Conservation (phyloP, 2,888 invertebrate species). For the Yponomeuta evonymella region DNA sequence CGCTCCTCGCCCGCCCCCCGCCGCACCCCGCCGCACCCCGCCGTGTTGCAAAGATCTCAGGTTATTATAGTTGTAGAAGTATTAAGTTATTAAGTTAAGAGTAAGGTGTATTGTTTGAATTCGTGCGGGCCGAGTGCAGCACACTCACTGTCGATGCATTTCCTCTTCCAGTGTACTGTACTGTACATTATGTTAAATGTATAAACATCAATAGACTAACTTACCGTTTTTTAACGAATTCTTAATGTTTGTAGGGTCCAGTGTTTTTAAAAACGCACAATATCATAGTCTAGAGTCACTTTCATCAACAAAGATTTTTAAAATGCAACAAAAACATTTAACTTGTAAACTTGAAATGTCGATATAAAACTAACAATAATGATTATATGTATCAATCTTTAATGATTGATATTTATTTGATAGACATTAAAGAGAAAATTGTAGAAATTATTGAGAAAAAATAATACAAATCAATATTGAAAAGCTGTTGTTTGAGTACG, state of each 20-base stretch:
- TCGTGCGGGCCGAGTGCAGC: neutral
- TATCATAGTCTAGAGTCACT: constrained; percentile 72
- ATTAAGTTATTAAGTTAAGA: constrained; percentile 77
- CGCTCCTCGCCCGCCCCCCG: constrained; percentile 26
- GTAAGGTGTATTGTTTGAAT: constrained; percentile 59
- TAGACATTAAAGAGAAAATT: constrained; percentile 68
- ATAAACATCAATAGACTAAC: constrained; percentile 60
- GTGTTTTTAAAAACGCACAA: constrained; percentile 71
- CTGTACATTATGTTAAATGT: constrained; percentile 60
- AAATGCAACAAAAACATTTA: constrained; percentile 61
- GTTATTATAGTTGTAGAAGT: constrained; percentile 74
- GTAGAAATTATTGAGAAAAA: constrained; percentile 69
- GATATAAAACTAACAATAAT: constrained; percentile 68
- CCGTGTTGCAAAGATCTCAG: constrained; percentile 70
- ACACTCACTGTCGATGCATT: constrained; percentile 51
- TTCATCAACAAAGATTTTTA: constrained; percentile 59
- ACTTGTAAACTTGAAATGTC: constrained; percentile 65
- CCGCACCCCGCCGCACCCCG: constrained; percentile 14
- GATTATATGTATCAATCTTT: constrained; percentile 69
- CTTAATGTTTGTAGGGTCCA: constrained; percentile 76
- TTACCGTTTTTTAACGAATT: constrained; percentile 64
- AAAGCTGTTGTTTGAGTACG: constrained; percentile 45
- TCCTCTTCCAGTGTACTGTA: constrained; percentile 66
- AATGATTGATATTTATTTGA: constrained; percentile 74
- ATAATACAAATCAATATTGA: constrained; percentile 71